These are phyloP conservation scores for Amyelois transitella DNA, from an alignment of 1,140 invertebrate species.

Conservation along the genomic window DNA sequence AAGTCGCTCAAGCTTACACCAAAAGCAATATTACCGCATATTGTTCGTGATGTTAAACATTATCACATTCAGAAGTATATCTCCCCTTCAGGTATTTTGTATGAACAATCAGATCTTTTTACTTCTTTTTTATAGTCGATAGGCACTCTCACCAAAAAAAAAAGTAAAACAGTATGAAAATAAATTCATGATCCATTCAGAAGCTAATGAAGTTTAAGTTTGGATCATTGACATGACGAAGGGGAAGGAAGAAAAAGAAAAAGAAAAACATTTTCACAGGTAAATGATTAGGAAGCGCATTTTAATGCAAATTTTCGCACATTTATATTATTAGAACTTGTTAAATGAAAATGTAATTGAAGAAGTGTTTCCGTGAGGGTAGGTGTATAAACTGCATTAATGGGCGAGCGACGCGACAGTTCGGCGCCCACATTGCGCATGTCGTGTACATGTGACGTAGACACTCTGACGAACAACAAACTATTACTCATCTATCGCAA, in stretches of 20 bases:
- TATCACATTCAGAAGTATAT: too few relatives aligned
- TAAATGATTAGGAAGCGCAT: neutral
- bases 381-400: slow-evolving; percentile 57
- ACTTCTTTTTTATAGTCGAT: too few relatives aligned
- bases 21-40: too few relatives aligned
- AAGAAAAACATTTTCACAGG: neutral
- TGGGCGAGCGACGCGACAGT: slow-evolving; percentile 37
- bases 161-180: too few relatives aligned
- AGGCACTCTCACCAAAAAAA: too few relatives aligned
- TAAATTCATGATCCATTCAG: too few relatives aligned
- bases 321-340: neutral
- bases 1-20: too few relatives aligned
- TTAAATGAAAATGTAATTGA: slow-evolving; percentile 13
- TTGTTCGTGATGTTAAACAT: too few relatives aligned
- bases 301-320: neutral
- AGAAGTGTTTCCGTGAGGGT: slow-evolving; percentile 21
- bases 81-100: too few relatives aligned
- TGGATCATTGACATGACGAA: neutral
- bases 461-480: neutral
- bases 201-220: neutral
- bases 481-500: neutral
- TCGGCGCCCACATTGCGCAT: slow-evolving; percentile 31
- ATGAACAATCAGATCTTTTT: too few relatives aligned
- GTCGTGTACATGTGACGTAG: slow-evolving; percentile 2
- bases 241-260: neutral